Conservation (phyloP, 1,140 invertebrate genomes). For the Eupristina koningsbergeri region DNA sequence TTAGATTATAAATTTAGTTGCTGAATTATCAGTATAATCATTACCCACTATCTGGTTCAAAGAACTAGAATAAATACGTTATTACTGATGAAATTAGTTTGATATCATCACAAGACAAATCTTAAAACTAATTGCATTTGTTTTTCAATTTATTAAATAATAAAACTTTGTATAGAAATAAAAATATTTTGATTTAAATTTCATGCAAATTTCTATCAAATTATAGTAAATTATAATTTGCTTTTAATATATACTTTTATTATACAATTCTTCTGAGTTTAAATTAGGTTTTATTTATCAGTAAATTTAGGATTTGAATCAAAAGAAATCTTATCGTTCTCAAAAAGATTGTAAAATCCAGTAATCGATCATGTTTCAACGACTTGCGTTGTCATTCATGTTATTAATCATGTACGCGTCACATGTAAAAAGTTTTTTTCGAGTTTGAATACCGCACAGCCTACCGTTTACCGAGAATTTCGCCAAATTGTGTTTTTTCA, state of each 20-base stretch:
- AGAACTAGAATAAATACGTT: no score
- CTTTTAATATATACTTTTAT: not conserved
- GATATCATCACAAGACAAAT: no score
- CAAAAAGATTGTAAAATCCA: constrained; percentile 10
- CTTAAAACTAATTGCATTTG: no score
- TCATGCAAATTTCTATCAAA: no score
- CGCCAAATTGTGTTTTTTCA: constrained; percentile 51
- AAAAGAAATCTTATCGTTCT: not conserved
- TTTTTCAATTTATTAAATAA: no score
- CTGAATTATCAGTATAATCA: no score
- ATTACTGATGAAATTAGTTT: no score
- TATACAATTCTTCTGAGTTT: not conserved
- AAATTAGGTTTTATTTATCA: constrained; percentile 5
- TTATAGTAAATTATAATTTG: no score
- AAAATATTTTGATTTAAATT: no score
- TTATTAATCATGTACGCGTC: constrained; percentile 46
- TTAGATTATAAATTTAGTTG: no score
- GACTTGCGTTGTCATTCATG: constrained; percentile 38
- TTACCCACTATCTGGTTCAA: no score
- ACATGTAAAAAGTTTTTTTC: constrained; percentile 33
- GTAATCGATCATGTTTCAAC: constrained; percentile 43
- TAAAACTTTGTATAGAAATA: no score
- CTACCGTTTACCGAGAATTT: constrained; percentile 51
- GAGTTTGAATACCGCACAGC: constrained; percentile 11
- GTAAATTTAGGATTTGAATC: not conserved